Evolutionary conservation across 2,113 vertebrate species (phyloP), one percentile per base, ranked within the genome.

Genomic region (Macquaria australasica): DNA sequence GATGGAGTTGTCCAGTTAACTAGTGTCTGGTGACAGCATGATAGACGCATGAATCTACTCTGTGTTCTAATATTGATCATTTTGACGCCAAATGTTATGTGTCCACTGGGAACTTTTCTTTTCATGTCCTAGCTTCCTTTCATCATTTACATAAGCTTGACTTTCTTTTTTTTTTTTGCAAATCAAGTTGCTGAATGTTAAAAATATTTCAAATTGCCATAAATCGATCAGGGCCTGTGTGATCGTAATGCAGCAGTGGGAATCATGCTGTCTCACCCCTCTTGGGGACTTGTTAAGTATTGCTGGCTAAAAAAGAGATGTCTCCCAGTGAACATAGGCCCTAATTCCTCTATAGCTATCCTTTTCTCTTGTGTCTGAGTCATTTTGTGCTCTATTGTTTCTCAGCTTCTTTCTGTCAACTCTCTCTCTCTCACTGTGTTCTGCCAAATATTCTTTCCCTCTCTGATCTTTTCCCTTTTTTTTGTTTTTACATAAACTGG

Each of bases 321-420:
- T 84, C 56, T 89, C 85, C 86, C 82, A 69, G 31, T 79, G 81
- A 86, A 80, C 74, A 74, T 34, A 66, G 73, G n/a, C 70, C 56
- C 60, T 82, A 67, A 68, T 74, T 67, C 72, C 79, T 87, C 60
- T 79, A 0, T 60, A 81, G 66, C 62, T 77, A n/a, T 77, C 60
- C 60, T 67, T 76, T 48, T 88, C 77, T 91, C 83, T 71, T 74
- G 70, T 87, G 73, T 81, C 56, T 79, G 73, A 81, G 79, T 90
- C 87, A 83, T 83, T 48, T 53, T 83, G 80, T 80, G 60, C 53
- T 87, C 41, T 78, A 53, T 63, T 81, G 41, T 71, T 59, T 85
- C 63, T 90, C 64, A 64, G 64, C 63, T 62, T 81, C 71, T 76
- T 62, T 81, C 37, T 58, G 11, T 78, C 10, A 72, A n/a, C n/a